A percentile compares a stretch with the other conserved stretches of the same genome.
phyloP scores from a whole-genome alignment of 2,797 vertebrate species.

The Melanotaenia maccullochi region DNA sequence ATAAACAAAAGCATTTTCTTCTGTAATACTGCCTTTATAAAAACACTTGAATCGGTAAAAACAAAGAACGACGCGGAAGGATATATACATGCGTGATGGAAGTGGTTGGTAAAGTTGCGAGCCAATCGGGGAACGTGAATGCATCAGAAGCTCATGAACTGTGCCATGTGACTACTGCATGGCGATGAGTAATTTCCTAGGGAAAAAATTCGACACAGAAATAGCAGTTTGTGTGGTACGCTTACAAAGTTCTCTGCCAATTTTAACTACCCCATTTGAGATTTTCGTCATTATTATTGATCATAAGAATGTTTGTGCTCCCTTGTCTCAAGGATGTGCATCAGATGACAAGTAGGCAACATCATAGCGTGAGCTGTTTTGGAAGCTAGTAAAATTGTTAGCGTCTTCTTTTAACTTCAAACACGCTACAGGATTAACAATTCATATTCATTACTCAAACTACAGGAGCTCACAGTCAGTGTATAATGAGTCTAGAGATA shows the following conservation, averaged over 20 bases:
- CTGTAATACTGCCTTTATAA: rapidly evolving
- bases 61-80: conserved; percentile 59
- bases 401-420: background rate
- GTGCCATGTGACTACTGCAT: conserved; percentile 65
- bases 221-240: too few relatives aligned
- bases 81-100: conserved; percentile 41
- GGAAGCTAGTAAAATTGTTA: background rate
- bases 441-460: rapidly evolving
- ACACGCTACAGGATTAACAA: rapidly evolving
- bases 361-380: background rate
- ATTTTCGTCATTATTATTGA: background rate
- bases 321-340: background rate
- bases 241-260: too few relatives aligned
- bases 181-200: conserved; percentile 21
- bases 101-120: conserved; percentile 38
- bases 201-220: too few relatives aligned
- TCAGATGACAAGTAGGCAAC: background rate
- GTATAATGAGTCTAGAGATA: background rate
- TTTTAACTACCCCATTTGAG: background rate
- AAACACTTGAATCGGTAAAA: background rate
- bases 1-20: rapidly evolving
- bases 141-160: conserved; percentile 13
- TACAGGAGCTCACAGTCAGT: background rate
- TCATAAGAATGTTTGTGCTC: background rate
- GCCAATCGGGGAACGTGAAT: conserved; percentile 64